Base-by-base conservation (phyloP, 2,888 invertebrate genomes). In the Euphydryas editha region DNA sequence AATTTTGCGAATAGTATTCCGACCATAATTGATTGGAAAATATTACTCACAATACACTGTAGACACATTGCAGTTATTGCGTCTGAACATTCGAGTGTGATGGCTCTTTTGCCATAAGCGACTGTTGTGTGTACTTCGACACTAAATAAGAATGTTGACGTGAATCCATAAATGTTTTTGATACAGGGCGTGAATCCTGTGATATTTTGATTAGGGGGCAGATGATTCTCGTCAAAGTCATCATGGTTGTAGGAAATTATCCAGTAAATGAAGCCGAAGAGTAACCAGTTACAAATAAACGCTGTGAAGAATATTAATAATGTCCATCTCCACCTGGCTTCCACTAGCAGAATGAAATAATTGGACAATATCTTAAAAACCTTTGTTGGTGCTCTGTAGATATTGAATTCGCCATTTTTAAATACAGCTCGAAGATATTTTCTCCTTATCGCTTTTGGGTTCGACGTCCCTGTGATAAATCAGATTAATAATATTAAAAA, bases 101-200 rank as follows among this genome's bases (percentile, higher is more conserved):
- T 98, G 60, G 96, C 94, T 64, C 98, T 95, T 60, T 94, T 95
- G 13, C 98, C 98, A 83, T 98, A 98, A 80, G 94, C 99, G 66
- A 99, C 98, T 0, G 98, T 99, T 79, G 98, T 98, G 82, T 99
- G 99, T 0, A 99, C 98, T 93, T 99, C 99, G 70, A 99, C 95
- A 75, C 98, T 98, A 93, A 98, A 99, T 54, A 99, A 94, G 83
- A 99, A 98, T 61, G 98, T 97, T 15, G 99, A 97, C 0, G 98
- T 96, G 86, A 99, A 99, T 42, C 96, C 96, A 76, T 96, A 93
- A 62, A 99, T 95, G 76, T 98, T 96, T 71, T 94, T 94, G 10
- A 99, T 95, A 82, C 99, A 99, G 0, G 99, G 98, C 6, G 93
- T 94, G 96, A 97, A 98, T 11, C 94, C 92, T 0, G 83, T 80